Conservation (phyloP, 2,888 invertebrate species). For the Myathropa florea region DNA sequence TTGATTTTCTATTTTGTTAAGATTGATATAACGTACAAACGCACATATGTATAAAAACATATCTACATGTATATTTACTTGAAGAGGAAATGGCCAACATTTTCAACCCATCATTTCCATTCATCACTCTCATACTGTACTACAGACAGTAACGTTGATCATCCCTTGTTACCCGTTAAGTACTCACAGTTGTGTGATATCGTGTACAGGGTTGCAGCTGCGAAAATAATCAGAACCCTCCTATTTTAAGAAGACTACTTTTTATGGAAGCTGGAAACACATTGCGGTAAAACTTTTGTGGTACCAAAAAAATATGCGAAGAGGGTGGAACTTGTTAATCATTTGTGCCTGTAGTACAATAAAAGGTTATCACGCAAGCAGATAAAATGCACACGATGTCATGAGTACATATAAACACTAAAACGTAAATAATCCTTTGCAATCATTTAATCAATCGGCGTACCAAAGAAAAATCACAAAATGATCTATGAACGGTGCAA, state of each 20-base stretch:
- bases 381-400: slow-evolving; percentile 28
- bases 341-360: slow-evolving; percentile 51
- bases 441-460: not conserved
- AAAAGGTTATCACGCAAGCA: slow-evolving; percentile 63
- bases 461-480: not conserved
- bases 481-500: not conserved
- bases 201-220: slow-evolving; percentile 65
- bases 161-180: slow-evolving; percentile 67
- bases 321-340: slow-evolving; percentile 53
- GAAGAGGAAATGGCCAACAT: slow-evolving; percentile 60
- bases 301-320: slow-evolving; percentile 40
- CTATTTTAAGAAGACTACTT: slow-evolving; percentile 47
- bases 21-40: slow-evolving; percentile 48
- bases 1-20: slow-evolving; percentile 73
- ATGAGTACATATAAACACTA: not conserved
- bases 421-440: not conserved
- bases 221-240: slow-evolving; percentile 65
- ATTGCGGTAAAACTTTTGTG: slow-evolving; percentile 45
- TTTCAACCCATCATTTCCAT: slow-evolving; percentile 66
- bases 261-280: slow-evolving; percentile 63
- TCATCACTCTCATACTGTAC: slow-evolving; percentile 66
- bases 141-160: slow-evolving; percentile 62
- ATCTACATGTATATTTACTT: slow-evolving; percentile 62
- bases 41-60: not conserved
- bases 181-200: slow-evolving; percentile 65